Evolutionary conservation across 2,797 vertebrate species (phyloP), one percentile per base, ranked within the genome.

Genomic region (Denticeps clupeoides): DNA sequence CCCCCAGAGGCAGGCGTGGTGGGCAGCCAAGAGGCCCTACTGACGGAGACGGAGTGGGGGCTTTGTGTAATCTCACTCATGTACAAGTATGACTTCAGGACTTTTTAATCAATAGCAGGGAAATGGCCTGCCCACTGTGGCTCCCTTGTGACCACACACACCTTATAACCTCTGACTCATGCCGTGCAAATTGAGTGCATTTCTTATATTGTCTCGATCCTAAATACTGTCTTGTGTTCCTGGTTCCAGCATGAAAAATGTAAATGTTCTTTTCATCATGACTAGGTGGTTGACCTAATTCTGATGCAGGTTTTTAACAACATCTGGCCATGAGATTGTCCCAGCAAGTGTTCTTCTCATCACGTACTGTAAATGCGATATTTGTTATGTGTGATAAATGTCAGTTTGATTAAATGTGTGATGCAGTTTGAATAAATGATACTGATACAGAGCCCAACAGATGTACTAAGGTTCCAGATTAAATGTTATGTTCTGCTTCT

Each of bases 51-150:
- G 31, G 24, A 51, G 10, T 25, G 19, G 37, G 26, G n/a, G 27
- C 44, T 59, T 58, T 49, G 18, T 28, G 44, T 58, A 49, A 65
- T 37, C 26, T 48, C 18, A 11, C 28, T 32, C 49, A 26, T 52
- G 44, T 51, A 48, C 21, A 50, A 19, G 52, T 16, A 61, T 63
- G 43, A 64, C 59, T 41, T 62, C 49, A 66, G 44, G 49, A 49
- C 50, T 47, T 59, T n/a, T 49, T 65, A 57, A 68, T 65, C 51
- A 62, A 61, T 45, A 58, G 32, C 48, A 58, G 51, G 49, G 41
- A 41, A 41, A 21, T 28, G 28, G 9, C 21, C 43, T 56, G 53
- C 63, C 21, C 41, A 29, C 50, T 24, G 44, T 24, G n/a, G 47
- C 52, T 56, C 58, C 49, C 55, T 3, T 9, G 57, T 65, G 62